These are phyloP conservation scores for Tragelaphus oryx DNA, from an alignment of 2,797 vertebrate species.

Conservation along the genomic window DNA sequence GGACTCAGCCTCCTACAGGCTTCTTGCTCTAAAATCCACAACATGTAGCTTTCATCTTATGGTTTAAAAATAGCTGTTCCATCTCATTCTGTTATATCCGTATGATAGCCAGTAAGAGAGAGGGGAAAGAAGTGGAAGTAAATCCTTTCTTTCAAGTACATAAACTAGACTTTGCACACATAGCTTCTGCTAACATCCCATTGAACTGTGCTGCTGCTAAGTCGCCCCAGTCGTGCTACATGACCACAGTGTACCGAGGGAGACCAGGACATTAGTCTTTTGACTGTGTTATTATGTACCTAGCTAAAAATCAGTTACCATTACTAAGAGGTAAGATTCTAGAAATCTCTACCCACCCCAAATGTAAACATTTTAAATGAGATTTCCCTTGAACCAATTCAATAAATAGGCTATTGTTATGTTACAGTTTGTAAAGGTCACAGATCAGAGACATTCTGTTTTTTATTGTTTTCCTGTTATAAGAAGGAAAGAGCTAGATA, in stretches of 20 bases:
- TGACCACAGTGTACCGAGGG: not conserved
- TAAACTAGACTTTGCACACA: not conserved
- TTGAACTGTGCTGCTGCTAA: not conserved
- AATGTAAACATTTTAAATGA: not conserved
- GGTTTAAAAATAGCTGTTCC: not conserved
- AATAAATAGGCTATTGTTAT: not conserved
- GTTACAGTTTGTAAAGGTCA: not conserved
- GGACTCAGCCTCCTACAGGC: not conserved
- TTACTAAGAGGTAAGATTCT: not conserved
- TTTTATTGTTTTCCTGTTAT: not conserved
- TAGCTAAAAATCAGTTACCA: not conserved
- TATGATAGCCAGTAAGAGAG: not conserved
- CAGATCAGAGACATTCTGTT: not conserved
- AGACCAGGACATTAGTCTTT: not conserved
- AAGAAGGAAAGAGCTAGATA: not conserved
- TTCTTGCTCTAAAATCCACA: not conserved
- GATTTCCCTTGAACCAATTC: not conserved
- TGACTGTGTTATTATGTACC: not conserved
- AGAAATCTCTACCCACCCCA: not conserved
- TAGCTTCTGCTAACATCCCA: not conserved
- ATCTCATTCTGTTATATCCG: not conserved
- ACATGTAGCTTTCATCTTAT: not conserved
- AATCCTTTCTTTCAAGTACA: not conserved
- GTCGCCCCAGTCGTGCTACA: accelerated
- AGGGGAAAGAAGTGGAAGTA: not conserved